Evolutionary conservation across 2,888 invertebrate genomes (phyloP).

Genomic region (Brassicogethes aeneus): DNA sequence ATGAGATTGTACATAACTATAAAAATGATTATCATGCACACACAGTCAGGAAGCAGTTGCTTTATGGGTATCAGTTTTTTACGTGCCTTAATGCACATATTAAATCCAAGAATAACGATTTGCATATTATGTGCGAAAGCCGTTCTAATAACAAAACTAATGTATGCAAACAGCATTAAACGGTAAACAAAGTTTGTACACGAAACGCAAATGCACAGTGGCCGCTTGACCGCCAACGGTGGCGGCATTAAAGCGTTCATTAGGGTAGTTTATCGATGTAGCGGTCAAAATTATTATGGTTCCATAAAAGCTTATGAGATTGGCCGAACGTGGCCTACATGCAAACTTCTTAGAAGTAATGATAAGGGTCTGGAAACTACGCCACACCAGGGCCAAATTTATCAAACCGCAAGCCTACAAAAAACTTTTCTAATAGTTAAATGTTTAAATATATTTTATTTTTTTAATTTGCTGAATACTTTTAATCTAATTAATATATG

Average conservation of each 20-base stretch:
- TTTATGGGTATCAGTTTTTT: too few relatives aligned
- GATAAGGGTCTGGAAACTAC: slow-evolving; percentile 14
- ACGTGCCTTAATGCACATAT: too few relatives aligned
- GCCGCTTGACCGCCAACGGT: neutral
- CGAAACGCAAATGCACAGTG: neutral
- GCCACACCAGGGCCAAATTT: slow-evolving; percentile 8
- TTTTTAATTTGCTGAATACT: too few relatives aligned
- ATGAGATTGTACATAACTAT: too few relatives aligned
- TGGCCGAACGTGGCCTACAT: slow-evolving; percentile 13
- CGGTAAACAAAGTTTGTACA: too few relatives aligned
- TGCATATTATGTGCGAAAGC: neutral
- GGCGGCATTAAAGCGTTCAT: slow-evolving; percentile 8
- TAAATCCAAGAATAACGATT: too few relatives aligned
- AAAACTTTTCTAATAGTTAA: too few relatives aligned
- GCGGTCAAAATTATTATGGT: slow-evolving; percentile 19
- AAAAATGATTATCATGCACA: too few relatives aligned
- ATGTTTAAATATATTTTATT: too few relatives aligned
- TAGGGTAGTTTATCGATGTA: slow-evolving; percentile 18
- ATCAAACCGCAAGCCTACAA: too few relatives aligned
- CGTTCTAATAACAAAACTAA: neutral
- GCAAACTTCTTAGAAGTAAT: slow-evolving; percentile 15
- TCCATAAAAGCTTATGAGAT: slow-evolving; percentile 18
- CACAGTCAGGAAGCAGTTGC: too few relatives aligned
- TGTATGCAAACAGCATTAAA: neutral
- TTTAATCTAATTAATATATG: too few relatives aligned